These are phyloP conservation scores for Limosa lapponica DNA, from an alignment of 2,797 vertebrate genomes.

Conservation along the genomic window DNA sequence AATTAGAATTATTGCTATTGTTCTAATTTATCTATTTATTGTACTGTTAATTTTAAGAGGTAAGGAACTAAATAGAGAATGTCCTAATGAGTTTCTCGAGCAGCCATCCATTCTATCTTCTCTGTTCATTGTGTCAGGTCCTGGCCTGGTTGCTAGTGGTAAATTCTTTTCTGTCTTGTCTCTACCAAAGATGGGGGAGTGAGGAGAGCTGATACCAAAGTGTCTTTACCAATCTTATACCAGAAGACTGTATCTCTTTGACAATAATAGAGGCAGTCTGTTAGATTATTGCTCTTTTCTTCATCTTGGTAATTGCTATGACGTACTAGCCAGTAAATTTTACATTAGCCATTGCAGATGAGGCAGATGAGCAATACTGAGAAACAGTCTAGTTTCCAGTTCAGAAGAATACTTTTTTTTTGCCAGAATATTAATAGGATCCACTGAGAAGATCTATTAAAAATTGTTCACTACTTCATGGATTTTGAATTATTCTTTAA, in stretches of 20 bases:
- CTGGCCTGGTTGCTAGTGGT: neutral
- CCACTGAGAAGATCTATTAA: neutral
- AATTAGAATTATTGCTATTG: neutral
- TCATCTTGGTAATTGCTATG: neutral
- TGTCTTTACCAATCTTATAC: neutral
- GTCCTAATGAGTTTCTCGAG: neutral
- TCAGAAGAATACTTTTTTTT: neutral
- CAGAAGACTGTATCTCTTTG: neutral
- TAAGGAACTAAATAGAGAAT: neutral
- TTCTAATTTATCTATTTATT: neutral
- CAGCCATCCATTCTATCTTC: neutral
- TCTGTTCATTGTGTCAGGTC: neutral
- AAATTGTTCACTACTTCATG: neutral
- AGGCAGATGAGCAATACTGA: neutral
- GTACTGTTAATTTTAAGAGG: neutral
- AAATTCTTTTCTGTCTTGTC: neutral
- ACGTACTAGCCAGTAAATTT: neutral
- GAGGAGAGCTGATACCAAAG: neutral
- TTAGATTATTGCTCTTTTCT: neutral
- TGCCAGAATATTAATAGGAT: neutral
- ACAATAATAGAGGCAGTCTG: neutral
- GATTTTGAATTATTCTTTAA: neutral
- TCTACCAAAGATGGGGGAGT: neutral
- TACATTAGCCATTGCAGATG: neutral
- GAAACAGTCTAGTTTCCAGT: neutral